Conservation (phyloP, 2,797 vertebrate species). For the Tapera naevia region DNA sequence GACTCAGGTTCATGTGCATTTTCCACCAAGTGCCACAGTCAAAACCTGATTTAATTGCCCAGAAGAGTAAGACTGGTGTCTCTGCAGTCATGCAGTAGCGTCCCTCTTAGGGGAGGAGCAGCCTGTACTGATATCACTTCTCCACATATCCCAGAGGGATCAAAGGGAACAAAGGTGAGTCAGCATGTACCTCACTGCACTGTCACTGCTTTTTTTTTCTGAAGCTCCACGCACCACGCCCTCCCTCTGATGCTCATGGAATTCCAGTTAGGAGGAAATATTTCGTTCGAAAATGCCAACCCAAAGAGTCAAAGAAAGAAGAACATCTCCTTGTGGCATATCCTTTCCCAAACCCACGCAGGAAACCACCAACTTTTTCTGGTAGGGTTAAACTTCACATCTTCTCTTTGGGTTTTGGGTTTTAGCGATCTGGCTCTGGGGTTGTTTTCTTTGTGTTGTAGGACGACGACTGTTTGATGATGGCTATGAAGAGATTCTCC, state of each 20-base stretch:
- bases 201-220: constrained; percentile 33
- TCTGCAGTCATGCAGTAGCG: rapidly evolving
- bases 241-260: constrained; percentile 53
- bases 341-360: constrained; percentile 28
- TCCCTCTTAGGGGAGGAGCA: background rate
- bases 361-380: constrained; percentile 63
- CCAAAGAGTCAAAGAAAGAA: constrained; percentile 45
- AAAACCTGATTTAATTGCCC: background rate
- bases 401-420: background rate
- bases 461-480: constrained; percentile 68
- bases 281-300: constrained; percentile 68
- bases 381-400: constrained; percentile 69
- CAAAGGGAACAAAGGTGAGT: background rate
- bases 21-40: background rate
- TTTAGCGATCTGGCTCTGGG: background rate
- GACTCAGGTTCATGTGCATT: background rate
- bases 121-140: background rate
- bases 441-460: background rate
- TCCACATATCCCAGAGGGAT: background rate
- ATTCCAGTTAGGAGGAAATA: constrained; percentile 48
- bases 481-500: constrained; percentile 77
- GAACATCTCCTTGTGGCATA: constrained; percentile 52
- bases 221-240: constrained; percentile 75
- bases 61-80: background rate
- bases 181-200: background rate